Percentiles rank a stretch among this genome's conserved stretches.
Conservation (phyloP, 2,888 invertebrate genomes). For the Pediacus dermestoides region DNA sequence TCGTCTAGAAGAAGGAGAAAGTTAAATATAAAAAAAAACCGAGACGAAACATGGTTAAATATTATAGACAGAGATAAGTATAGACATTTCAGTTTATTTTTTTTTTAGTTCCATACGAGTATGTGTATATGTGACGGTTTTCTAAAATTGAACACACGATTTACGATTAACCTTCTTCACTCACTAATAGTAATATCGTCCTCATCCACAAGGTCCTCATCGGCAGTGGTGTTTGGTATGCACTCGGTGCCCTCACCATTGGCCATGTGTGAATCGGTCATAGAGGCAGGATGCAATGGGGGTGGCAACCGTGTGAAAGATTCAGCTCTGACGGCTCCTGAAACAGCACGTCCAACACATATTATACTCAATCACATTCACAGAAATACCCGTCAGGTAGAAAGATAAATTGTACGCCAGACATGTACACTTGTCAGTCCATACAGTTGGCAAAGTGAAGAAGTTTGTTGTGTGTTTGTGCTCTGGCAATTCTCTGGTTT, state of each 20-base stretch:
- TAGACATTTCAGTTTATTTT: too few species aligned
- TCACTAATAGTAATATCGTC: constrained; percentile 32
- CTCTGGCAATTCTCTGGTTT: too few species aligned
- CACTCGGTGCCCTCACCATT: constrained; percentile 42
- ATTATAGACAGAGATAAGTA: too few species aligned
- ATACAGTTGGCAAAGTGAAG: too few species aligned
- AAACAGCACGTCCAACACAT: constrained; percentile 23
- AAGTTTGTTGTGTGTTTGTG: too few species aligned
- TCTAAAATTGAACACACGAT: too few species aligned
- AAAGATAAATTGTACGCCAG: constrained; percentile 20
- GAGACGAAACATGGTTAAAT: too few species aligned
- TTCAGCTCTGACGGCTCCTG: constrained; percentile 52
- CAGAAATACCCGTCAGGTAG: constrained; percentile 17
- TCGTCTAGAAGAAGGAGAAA: constrained; percentile 38
- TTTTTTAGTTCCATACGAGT: too few species aligned
- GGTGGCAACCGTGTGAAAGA: constrained; percentile 52
- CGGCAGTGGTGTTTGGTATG: constrained; percentile 41
- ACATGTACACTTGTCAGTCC: too few species aligned
- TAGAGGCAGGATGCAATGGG: constrained; percentile 46
- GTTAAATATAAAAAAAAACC: too few species aligned
- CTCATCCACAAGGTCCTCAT: constrained; percentile 37
- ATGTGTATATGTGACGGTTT: too few species aligned
- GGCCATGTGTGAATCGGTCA: constrained; percentile 41
- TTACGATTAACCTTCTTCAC: too few species aligned
- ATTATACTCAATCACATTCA: constrained; percentile 18